These are phyloP conservation scores for Aspidoscelis tigris DNA, from an alignment of 2,113 vertebrate species.

Conservation along the genomic window DNA sequence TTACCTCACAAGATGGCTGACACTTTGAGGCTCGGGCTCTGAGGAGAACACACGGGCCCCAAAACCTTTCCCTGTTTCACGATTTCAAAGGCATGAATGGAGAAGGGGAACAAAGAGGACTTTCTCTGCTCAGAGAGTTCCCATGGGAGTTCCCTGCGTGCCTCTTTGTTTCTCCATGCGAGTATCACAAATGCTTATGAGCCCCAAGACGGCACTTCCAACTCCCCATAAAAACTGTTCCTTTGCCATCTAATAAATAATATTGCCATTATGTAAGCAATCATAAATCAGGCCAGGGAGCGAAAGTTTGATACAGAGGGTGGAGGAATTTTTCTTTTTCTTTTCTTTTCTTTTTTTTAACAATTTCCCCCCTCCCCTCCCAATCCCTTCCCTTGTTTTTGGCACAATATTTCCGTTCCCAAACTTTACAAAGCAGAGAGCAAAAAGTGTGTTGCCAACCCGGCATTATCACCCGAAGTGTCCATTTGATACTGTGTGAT, in stretches of 20 bases:
- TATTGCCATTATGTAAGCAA: slow-evolving; percentile 47
- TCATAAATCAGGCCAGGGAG: slow-evolving; percentile 48
- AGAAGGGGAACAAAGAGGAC: slow-evolving; percentile 12
- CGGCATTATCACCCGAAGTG: background rate
- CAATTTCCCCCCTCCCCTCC: background rate
- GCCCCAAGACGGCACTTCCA: slow-evolving; percentile 43
- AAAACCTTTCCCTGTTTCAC: no score
- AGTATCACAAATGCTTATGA: background rate
- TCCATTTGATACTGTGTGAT: slow-evolving; percentile 17
- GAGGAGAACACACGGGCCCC: background rate
- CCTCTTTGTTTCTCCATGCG: slow-evolving; percentile 8
- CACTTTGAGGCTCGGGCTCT: background rate
- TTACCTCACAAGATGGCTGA: background rate
- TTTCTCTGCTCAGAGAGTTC: background rate
- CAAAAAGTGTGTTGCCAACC: background rate
- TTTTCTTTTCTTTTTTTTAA: background rate
- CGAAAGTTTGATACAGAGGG: slow-evolving; percentile 34
- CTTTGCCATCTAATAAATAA: slow-evolving; percentile 47
- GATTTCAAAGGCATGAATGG: background rate
- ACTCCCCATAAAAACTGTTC: slow-evolving; percentile 38
- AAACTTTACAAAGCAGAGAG: slow-evolving; percentile 3
- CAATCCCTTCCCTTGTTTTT: slow-evolving; percentile 44
- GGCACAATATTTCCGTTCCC: slow-evolving; percentile 43
- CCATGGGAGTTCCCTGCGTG: background rate
- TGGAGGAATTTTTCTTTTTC: background rate